phyloP scores from a whole-genome alignment of 2,797 vertebrate species.

The Aeoliscus strigatus region DNA sequence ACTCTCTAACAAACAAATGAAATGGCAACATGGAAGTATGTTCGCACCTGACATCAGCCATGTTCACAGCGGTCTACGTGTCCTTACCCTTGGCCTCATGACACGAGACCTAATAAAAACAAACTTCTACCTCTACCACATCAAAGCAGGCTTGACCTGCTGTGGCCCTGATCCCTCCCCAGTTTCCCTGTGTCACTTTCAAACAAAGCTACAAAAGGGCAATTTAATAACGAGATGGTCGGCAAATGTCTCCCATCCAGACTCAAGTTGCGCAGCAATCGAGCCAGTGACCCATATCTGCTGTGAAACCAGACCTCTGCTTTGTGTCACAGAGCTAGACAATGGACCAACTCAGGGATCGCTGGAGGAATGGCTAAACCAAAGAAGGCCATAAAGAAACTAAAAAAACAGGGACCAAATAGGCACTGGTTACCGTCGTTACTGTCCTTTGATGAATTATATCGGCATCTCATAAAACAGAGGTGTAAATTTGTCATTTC shows the following conservation, averaged over 20 bases:
- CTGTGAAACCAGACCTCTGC: constrained; percentile 65
- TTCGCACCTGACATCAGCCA: constrained; percentile 52
- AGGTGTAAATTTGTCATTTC: constrained; percentile 34
- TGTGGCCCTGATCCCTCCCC: constrained; percentile 47
- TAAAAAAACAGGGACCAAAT: constrained; percentile 26
- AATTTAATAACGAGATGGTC: constrained; percentile 73
- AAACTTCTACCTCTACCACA: constrained; percentile 55
- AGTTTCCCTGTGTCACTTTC: constrained; percentile 70
- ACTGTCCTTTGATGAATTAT: constrained; percentile 44
- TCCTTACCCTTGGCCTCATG: constrained; percentile 41
- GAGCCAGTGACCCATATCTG: constrained; percentile 21
- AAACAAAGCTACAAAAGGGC: constrained; percentile 58
- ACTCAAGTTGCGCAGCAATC: constrained; percentile 28
- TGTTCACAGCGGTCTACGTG: constrained; percentile 13
- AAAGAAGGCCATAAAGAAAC: constrained; percentile 35
- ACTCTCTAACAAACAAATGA: constrained; percentile 37
- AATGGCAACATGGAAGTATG: constrained; percentile 22
- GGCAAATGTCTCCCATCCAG: constrained; percentile 69
- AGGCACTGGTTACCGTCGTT: too few species aligned
- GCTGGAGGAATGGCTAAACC: constrained; percentile 14
- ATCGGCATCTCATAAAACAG: constrained; percentile 36
- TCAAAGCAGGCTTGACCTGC: constrained; percentile 59
- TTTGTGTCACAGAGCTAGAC: constrained; percentile 48
- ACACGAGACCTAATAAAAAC: constrained; percentile 61
- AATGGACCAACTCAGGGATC: constrained; percentile 18